These are phyloP conservation scores for Mionectes olivaceus DNA, from an alignment of 2,797 vertebrate genomes.

Conservation along the genomic window DNA sequence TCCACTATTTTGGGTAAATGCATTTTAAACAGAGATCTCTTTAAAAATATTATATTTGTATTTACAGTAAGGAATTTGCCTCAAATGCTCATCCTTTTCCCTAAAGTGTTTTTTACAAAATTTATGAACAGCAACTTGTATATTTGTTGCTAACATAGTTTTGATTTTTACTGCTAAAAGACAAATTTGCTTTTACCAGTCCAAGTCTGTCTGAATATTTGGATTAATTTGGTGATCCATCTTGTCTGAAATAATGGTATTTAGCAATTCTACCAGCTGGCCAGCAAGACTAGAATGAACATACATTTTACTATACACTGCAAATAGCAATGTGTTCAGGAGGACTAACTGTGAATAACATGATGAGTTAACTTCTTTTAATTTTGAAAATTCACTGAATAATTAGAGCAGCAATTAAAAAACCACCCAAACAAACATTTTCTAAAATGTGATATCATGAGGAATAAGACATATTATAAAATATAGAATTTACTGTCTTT, in stretches of 20 bases:
- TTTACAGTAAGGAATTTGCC: slow-evolving; percentile 49
- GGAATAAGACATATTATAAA: background rate
- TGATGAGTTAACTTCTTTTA: slow-evolving; percentile 23
- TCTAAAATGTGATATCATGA: background rate
- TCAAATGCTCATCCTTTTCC: slow-evolving; percentile 31
- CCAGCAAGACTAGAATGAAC: slow-evolving; percentile 53
- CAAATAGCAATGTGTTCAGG: slow-evolving; percentile 53
- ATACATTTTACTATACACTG: slow-evolving; percentile 58
- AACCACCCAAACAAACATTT: background rate
- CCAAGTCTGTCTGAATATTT: slow-evolving; percentile 66
- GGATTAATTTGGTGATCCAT: slow-evolving; percentile 67
- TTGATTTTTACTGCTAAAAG: slow-evolving; percentile 66
- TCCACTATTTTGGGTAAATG: background rate
- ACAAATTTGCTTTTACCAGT: slow-evolving; percentile 63
- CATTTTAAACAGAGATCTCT: slow-evolving; percentile 45
- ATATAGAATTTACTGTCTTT: background rate
- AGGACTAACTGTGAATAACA: slow-evolving; percentile 30
- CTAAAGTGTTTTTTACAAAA: slow-evolving; percentile 40
- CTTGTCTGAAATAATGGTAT: slow-evolving; percentile 66
- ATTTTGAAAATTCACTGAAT: slow-evolving; percentile 49
- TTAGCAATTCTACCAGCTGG: slow-evolving; percentile 64
- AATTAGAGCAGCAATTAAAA: slow-evolving; percentile 31
- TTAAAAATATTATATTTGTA: slow-evolving; percentile 47
- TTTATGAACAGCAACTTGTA: slow-evolving; percentile 22
- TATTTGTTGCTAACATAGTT: slow-evolving; percentile 46